Percentiles rank a stretch among this genome's conserved stretches.
Conservation (phyloP, 2,113 vertebrate genomes). For the Chionomys nivalis region DNA sequence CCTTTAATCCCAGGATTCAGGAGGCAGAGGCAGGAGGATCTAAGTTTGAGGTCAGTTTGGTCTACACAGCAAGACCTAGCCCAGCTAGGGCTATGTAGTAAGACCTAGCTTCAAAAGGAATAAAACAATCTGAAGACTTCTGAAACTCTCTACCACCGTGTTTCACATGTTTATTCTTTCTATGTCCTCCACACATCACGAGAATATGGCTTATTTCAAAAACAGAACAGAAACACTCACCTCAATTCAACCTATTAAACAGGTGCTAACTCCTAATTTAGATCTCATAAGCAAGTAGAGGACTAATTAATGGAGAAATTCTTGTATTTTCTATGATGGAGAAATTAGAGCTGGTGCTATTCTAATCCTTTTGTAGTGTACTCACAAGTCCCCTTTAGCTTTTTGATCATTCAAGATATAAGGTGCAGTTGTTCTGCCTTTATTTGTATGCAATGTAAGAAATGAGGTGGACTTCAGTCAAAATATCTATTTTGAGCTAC, state of each 20-base stretch:
- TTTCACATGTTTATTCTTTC: background rate
- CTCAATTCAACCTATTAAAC: constrained; percentile 19
- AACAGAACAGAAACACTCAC: background rate
- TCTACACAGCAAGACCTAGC: background rate
- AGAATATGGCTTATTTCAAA: constrained; percentile 28
- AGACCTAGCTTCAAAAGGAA: background rate
- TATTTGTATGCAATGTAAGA: constrained; percentile 2
- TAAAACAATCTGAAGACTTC: background rate
- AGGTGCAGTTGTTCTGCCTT: background rate
- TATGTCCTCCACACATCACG: background rate
- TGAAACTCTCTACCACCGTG: background rate
- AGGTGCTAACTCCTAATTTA: constrained; percentile 39
- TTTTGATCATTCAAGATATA: constrained; percentile 22
- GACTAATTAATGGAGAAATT: constrained; percentile 3
- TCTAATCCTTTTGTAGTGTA: constrained; percentile 27
- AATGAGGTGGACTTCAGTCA: background rate
- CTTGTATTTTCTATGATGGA: constrained; percentile 23
- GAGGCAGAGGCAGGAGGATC: background rate
- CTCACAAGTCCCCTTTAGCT: background rate
- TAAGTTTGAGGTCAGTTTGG: background rate
- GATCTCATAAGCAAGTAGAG: constrained; percentile 10
- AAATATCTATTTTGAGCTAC: background rate
- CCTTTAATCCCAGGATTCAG: background rate
- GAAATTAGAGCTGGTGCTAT: constrained; percentile 16
- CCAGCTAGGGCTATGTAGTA: background rate